Evolutionary conservation across 1,140 invertebrate genomes (phyloP).

Genomic region (Helicoverpa zea): DNA sequence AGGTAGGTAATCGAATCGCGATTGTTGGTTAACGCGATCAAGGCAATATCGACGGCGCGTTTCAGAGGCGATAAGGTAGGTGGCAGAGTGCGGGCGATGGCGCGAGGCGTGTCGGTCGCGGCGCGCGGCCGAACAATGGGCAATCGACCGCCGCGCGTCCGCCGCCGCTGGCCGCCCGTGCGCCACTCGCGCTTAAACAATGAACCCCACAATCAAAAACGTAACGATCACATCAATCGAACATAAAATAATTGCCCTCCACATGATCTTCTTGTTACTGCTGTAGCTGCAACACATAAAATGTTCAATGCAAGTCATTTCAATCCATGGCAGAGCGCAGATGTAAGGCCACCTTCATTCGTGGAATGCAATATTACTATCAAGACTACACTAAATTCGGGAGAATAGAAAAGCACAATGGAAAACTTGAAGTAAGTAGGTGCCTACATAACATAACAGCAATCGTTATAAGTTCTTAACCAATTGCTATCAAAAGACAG

Average conservation of each 20-base stretch:
- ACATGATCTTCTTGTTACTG: conserved; percentile 6
- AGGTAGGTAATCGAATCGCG: conserved; percentile 71
- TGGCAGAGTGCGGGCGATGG: conserved; percentile 70
- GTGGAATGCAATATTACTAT: no score
- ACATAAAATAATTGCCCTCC: conserved; percentile 25
- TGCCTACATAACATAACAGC: no score
- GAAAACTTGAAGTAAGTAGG: no score
- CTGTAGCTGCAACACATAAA: not conserved
- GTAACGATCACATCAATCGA: conserved; percentile 43
- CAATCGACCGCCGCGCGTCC: conserved; percentile 65
- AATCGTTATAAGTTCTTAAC: no score
- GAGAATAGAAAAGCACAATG: no score
- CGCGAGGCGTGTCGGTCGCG: conserved; percentile 81
- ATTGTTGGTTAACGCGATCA: conserved; percentile 78
- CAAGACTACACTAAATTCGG: no score
- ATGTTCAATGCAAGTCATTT: not conserved
- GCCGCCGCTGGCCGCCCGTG: conserved; percentile 42
- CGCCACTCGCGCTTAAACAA: conserved; percentile 46
- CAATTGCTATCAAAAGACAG: no score
- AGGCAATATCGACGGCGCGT: conserved; percentile 69
- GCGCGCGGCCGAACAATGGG: conserved; percentile 77
- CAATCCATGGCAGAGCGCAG: not conserved
- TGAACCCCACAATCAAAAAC: conserved; percentile 30
- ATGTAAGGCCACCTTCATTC: no score
- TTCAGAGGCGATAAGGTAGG: conserved; percentile 78